Percentiles rank a stretch among this genome's conserved stretches.
Evolutionary conservation across 2,888 invertebrate species (phyloP).

Genomic region (Catocala nupta): DNA sequence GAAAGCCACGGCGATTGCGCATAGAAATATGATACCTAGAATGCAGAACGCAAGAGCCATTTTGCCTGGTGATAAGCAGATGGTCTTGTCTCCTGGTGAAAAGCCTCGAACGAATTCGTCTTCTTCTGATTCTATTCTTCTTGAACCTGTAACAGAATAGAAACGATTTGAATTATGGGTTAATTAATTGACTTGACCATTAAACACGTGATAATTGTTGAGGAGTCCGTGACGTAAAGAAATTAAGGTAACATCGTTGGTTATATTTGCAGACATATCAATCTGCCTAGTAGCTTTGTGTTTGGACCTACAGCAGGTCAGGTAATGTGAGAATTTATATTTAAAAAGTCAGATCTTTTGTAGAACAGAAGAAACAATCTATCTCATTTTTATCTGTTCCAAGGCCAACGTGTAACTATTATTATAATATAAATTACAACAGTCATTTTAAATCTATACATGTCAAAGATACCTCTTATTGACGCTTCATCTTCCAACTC

Average conservation of each 20-base stretch:
- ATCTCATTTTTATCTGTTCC: no score
- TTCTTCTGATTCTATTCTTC: slow-evolving; percentile 79
- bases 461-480: slow-evolving; percentile 72
- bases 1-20: slow-evolving; percentile 90
- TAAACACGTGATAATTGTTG: no score
- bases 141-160: slow-evolving; percentile 69
- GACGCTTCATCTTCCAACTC: slow-evolving; percentile 89
- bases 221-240: no score
- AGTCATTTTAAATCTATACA: neutral
- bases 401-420: neutral
- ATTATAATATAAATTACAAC: neutral
- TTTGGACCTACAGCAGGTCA: no score
- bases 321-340: no score
- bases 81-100: slow-evolving; percentile 88
- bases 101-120: slow-evolving; percentile 77
- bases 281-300: no score
- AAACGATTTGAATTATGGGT: no score
- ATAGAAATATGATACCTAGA: slow-evolving; percentile 90
- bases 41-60: slow-evolving; percentile 92
- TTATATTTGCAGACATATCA: no score
- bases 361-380: no score
- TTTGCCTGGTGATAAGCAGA: slow-evolving; percentile 92
- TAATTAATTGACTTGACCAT: no score
- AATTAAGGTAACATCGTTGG: no score
- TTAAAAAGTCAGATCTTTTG: no score